Base-by-base conservation (phyloP, 1,140 invertebrate genomes). In the Pentalonia nigronervosa region DNA sequence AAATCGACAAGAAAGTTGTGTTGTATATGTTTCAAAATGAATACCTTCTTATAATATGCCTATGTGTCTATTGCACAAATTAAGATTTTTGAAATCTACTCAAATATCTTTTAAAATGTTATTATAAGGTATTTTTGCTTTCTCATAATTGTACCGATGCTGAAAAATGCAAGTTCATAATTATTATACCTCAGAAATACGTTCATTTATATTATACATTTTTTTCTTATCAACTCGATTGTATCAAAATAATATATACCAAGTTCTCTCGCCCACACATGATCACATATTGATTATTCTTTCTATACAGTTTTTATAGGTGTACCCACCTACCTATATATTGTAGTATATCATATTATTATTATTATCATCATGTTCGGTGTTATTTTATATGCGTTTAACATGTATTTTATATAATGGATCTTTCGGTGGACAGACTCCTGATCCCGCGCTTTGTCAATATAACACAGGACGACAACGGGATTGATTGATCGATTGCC, bases 401-500 rank as follows among this genome's bases (percentile, higher is more conserved):
- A 76, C 60, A 67, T 67, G n/a, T 67, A 67, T 30, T 67, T 67
- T 23, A 83, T 83, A 86, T 86, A 47, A 47, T 86, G 41, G 84
- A 86, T 30, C 36, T 86, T 86, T 86, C 41, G 84, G 45, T 4
- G 41, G 25, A 86, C 84, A 47, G 41, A 86, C 47, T 86, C 45
- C 45, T 30, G 30, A 86, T 47, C 84, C 41, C 41, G 34, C 76
- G 41, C 34, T 25, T 47, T 84, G 83, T 84, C 83, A 86, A 47
- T 86, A 30, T 86, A 45, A n/a, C 21, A 84, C 23, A 47, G 41
- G 25, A 86, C 25, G 41, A 47, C 25, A 30, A 25, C 36, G 17
- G 25, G 23, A 11, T 41, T 25, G 84, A 86, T 45, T 47, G 84
- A 86, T 86, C 45, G 41, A 86, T 47, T 14, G 45, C 11, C 41